These are phyloP conservation scores for Xylocampa areola DNA, from an alignment of 2,888 invertebrate species.

Conservation along the genomic window DNA sequence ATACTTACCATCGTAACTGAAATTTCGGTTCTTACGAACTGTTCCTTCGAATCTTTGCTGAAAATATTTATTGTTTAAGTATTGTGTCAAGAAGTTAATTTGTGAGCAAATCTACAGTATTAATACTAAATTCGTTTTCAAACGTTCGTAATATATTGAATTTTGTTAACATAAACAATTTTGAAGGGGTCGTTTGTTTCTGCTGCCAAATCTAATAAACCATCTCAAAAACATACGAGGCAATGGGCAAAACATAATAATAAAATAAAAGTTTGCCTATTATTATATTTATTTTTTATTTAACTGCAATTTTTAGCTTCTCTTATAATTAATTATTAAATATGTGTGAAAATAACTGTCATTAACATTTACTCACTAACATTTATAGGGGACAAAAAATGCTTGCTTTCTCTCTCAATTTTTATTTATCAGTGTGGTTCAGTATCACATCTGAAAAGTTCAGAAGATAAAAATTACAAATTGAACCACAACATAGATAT, in stretches of 20 bases:
- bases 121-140: slow-evolving; percentile 28
- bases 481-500: no score
- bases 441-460: no score
- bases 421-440: no score
- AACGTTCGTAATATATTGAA: slow-evolving; percentile 19
- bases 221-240: slow-evolving; percentile 34
- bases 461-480: no score
- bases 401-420: no score
- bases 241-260: slow-evolving; percentile 45
- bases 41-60: slow-evolving; percentile 1
- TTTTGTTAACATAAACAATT: slow-evolving; percentile 37
- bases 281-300: no score
- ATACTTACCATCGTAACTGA: not conserved
- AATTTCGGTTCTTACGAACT: not conserved
- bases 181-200: slow-evolving; percentile 14
- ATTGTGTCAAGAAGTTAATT: slow-evolving; percentile 6
- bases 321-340: no score
- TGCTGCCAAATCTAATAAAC: slow-evolving; percentile 56
- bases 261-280: slow-evolving; percentile 22
- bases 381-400: no score
- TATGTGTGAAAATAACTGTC: no score
- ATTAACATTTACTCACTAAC: no score
- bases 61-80: not conserved
- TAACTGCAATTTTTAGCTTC: no score
- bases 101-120: slow-evolving; percentile 7